These are phyloP conservation scores for Taxidea taxus DNA, from an alignment of 2,113 vertebrate genomes.

Conservation along the genomic window DNA sequence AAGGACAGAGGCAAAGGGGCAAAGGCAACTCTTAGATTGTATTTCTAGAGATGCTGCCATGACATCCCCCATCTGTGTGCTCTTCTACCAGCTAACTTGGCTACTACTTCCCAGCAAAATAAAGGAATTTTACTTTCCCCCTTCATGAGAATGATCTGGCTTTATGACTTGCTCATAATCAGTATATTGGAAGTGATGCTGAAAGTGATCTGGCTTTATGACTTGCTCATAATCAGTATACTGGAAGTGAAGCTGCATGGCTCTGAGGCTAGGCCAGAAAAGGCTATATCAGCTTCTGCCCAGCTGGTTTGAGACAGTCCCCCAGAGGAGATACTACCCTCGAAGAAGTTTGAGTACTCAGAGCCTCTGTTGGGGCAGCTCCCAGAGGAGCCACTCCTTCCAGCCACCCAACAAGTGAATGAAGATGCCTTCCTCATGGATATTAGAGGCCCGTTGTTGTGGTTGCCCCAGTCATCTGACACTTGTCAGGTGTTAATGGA, in stretches of 20 bases:
- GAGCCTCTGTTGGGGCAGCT: not conserved
- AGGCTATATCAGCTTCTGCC: not conserved
- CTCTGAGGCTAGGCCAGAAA: not conserved
- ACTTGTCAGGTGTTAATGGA: not conserved
- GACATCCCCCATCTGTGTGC: not conserved
- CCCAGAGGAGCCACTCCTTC: not conserved
- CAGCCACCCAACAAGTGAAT: not conserved
- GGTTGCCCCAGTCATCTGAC: not conserved
- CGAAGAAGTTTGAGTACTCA: not conserved
- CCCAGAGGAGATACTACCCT: not conserved
- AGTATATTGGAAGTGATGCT: not conserved
- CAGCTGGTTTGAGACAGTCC: accelerated
- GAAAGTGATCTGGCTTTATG: not conserved
- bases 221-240: not conserved
- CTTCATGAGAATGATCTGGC: not conserved
- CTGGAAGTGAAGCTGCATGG: not conserved
- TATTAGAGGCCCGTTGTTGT: accelerated
- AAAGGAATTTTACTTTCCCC: accelerated
- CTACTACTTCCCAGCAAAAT: not conserved
- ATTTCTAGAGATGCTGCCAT: not conserved
- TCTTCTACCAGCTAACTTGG: not conserved
- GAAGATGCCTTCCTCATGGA: no score
- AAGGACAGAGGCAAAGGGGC: not conserved
- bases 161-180: not conserved
- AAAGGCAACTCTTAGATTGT: not conserved